Conservation (phyloP, 2,888 invertebrate genomes). For the Plutella xylostella region DNA sequence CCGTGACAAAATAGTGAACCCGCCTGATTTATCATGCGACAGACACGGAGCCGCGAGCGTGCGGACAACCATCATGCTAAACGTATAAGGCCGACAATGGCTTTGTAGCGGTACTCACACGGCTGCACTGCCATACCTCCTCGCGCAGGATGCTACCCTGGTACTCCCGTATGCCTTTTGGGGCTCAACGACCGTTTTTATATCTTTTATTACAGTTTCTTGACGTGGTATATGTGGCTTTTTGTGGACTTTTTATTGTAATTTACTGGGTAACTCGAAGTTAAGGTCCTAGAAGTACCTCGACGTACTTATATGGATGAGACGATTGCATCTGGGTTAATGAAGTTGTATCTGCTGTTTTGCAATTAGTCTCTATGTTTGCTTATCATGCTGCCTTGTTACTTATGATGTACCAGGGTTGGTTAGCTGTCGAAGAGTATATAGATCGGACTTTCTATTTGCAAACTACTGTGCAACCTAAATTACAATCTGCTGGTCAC, state of each 20-base stretch:
- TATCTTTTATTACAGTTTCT: not conserved
- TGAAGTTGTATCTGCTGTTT: no score
- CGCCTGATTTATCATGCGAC: constrained; percentile 14
- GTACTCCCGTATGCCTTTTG: not conserved
- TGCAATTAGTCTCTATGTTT: no score
- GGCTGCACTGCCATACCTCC: not conserved
- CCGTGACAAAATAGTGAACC: constrained; percentile 17
- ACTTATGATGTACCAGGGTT: no score
- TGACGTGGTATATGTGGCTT: no score
- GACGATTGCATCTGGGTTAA: no score
- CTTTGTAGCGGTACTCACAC: constrained; percentile 14
- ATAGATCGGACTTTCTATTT: not conserved
- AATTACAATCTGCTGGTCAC: constrained; percentile 2
- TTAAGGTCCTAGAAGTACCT: not conserved
- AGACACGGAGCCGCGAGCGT: constrained; percentile 18
- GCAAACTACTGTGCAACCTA: constrained; percentile 2
- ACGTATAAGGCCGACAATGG: constrained; percentile 16
- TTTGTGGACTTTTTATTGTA: not conserved
- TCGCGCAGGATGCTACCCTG: not conserved
- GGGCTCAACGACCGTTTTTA: not conserved
- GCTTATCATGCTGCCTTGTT: no score
- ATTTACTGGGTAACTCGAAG: not conserved
- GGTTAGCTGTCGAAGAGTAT: no score
- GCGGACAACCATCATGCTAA: constrained; percentile 12
- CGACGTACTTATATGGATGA: no score